Base-by-base conservation (phyloP, 2,888 invertebrate species). In the Euclidia mi region DNA sequence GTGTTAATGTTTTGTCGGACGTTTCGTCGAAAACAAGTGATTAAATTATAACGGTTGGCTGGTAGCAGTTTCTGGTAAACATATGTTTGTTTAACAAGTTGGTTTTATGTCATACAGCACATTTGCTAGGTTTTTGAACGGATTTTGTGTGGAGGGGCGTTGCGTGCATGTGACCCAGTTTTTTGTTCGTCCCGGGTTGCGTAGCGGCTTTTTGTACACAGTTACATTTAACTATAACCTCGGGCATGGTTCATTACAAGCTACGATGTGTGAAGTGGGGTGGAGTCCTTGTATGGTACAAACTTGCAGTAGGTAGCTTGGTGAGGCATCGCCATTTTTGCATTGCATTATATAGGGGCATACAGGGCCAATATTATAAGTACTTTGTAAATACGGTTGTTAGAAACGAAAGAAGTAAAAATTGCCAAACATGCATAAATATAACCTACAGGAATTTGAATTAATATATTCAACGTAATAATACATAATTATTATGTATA, bases 21-120 rank as follows among this genome's bases (percentile, higher is more conserved):
- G 7, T n/a, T 52, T 40, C 15, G 45, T 28, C 10, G 29, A 46
- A 35, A 28, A 42, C 35, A 42, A 47, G 28, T 14, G 15, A 46
- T 53, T 42, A 29, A 32, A 46, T 46, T 35, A 53, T 32, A 52
- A 4, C 12, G 2, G 15, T 35, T 37, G 40, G 34, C 46, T 3
- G 25, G 15, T 46, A 12, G 25, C 25, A 29, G 34, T 34, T 29
- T 35, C 0, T 34, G 20, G 11, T 25, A 14, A 50, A 50, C 35
- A 37, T 29, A 43, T 11, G 31, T 44, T 31, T 51, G 11, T 51
- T 50, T 31, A 1, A 18, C 14, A 31, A 31, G 20, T 40, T 38
- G 31, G 47, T 40, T 40, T 37, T 29, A 11, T 50, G 6, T 29
- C 28, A 35, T 7, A 35, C 14, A 10, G 6, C 15, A 20, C 29